These are phyloP conservation scores for Xylota sylvarum DNA, from an alignment of 2,888 invertebrate species.

Conservation along the genomic window DNA sequence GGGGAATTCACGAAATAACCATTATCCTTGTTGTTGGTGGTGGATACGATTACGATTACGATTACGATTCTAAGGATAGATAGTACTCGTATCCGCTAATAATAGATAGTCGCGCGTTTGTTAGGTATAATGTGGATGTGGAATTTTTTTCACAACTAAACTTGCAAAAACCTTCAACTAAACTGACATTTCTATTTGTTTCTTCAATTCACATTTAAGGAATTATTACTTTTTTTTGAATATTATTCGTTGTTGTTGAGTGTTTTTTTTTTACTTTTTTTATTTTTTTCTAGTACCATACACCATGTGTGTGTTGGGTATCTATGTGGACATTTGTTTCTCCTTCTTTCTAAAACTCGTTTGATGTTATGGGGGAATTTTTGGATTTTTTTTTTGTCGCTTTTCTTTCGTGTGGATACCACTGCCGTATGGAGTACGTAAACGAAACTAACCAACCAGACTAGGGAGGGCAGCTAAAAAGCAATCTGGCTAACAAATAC, in stretches of 20 bases:
- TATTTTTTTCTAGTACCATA: slow-evolving; percentile 41
- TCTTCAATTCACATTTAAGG: slow-evolving; percentile 77
- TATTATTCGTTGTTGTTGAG: slow-evolving; percentile 51
- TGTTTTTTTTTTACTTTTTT: slow-evolving; percentile 10
- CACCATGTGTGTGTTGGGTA: slow-evolving; percentile 14
- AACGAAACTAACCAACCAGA: slow-evolving; percentile 75
- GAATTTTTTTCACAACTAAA: slow-evolving; percentile 78
- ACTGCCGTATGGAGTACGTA: slow-evolving; percentile 59
- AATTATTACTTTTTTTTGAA: slow-evolving; percentile 70
- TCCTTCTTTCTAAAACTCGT: slow-evolving; percentile 73
- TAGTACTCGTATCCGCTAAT: slow-evolving; percentile 33
- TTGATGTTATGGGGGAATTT: slow-evolving; percentile 54
- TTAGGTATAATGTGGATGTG: slow-evolving; percentile 59
- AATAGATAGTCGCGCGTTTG: slow-evolving; percentile 64
- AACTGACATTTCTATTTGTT: slow-evolving; percentile 80
- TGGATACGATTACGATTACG: too few species aligned
- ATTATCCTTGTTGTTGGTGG: background rate
- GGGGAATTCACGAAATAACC: background rate
- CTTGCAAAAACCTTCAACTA: slow-evolving; percentile 80
- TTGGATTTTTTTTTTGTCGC: slow-evolving; percentile 10
- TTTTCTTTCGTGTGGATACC: slow-evolving; percentile 51
- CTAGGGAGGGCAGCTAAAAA: slow-evolving; percentile 74
- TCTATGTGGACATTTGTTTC: slow-evolving; percentile 34
- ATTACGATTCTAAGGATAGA: slow-evolving; percentile 4
- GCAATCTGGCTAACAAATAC: slow-evolving; percentile 62